Conservation (phyloP, 2,888 invertebrate species). For the Argynnis bischoffii region DNA sequence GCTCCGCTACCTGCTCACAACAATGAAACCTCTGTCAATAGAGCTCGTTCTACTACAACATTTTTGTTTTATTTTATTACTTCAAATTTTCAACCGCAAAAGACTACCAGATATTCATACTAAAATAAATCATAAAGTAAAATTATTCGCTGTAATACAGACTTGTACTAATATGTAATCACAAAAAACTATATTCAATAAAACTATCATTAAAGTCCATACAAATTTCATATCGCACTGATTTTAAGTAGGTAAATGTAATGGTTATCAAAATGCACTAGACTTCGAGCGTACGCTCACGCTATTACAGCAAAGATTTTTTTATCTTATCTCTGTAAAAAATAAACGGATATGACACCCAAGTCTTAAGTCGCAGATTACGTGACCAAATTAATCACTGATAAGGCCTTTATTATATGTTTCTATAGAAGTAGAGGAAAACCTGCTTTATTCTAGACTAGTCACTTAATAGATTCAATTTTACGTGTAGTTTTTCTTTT, state of each 20-base stretch:
- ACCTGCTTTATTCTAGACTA: slow-evolving; percentile 6
- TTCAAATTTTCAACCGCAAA: slow-evolving; percentile 42
- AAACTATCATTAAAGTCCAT: neutral
- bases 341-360: slow-evolving; percentile 64
- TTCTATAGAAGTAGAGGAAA: slow-evolving; percentile 19
- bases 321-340: slow-evolving; percentile 71
- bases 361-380: slow-evolving; percentile 60
- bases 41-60: slow-evolving; percentile 57
- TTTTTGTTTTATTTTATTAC: slow-evolving; percentile 49
- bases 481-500: neutral
- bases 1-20: slow-evolving; percentile 71
- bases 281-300: slow-evolving; percentile 47
- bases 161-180: no score
- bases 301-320: slow-evolving; percentile 52
- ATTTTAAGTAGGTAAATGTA: neutral
- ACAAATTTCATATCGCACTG: neutral
- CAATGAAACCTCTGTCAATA: slow-evolving; percentile 70
- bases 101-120: slow-evolving; percentile 34
- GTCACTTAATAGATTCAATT: neutral
- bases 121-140: neutral
- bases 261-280: slow-evolving; percentile 32
- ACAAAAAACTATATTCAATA: neutral
- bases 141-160: neutral
- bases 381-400: slow-evolving; percentile 67
- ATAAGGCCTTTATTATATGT: slow-evolving; percentile 46